Evolutionary conservation across 2,113 vertebrate genomes (phyloP).

Genomic region (Chlamydotis undulata): DNA sequence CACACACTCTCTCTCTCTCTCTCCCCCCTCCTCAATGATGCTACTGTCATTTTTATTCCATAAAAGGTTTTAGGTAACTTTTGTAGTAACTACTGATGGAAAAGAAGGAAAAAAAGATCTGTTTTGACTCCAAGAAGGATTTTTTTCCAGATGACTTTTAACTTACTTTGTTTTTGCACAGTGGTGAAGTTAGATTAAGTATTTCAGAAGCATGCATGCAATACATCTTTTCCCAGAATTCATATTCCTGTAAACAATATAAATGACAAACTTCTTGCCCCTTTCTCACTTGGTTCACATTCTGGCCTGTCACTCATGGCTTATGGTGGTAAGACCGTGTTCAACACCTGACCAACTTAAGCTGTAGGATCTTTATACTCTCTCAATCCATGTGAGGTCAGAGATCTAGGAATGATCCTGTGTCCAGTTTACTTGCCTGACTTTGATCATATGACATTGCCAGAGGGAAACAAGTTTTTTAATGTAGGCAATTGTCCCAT

Average conservation of each 20-base stretch:
- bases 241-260: not conserved
- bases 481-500: not conserved
- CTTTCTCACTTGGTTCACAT: not conserved
- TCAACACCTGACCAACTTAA: not conserved
- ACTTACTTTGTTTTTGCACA: not conserved
- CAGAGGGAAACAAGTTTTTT: not conserved
- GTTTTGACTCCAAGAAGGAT: not conserved
- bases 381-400: not conserved
- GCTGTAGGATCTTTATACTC: accelerated
- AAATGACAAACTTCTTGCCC: not conserved
- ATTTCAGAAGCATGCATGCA: not conserved
- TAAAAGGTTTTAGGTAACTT: not conserved
- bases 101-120: not conserved
- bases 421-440: not conserved
- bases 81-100: not conserved
- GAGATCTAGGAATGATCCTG: not conserved
- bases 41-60: not conserved
- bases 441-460: not conserved
- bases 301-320: not conserved
- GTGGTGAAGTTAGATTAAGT: not conserved
- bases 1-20: too few species aligned
- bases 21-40: not conserved
- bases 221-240: not conserved
- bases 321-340: not conserved
- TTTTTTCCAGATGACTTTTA: not conserved